Conservation (phyloP, 2,888 invertebrate genomes). For the Boloria selene region DNA sequence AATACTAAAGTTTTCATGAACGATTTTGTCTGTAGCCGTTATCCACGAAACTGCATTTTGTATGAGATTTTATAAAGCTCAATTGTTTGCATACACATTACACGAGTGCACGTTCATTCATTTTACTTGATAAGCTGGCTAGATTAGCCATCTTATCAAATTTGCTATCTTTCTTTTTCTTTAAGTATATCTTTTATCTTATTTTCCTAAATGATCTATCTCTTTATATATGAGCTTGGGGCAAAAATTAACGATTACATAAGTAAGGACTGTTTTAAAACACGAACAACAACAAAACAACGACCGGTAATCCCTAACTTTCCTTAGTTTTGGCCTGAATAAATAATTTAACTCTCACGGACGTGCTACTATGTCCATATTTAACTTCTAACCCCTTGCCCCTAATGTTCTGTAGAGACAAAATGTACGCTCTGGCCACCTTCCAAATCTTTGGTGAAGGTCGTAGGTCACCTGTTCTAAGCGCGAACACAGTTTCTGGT, state of each 20-base stretch:
- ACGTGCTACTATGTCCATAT: conserved; percentile 52
- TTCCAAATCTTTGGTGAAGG: conserved; percentile 65
- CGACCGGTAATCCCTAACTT: conserved; percentile 41
- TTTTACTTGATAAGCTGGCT: too few relatives aligned
- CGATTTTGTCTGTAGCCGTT: too few relatives aligned
- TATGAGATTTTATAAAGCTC: too few relatives aligned
- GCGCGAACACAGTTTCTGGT: conserved; percentile 59
- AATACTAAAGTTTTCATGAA: too few relatives aligned
- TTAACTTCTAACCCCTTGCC: conserved; percentile 59
- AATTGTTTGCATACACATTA: too few relatives aligned
- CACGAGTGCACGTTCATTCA: too few relatives aligned
- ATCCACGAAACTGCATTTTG: too few relatives aligned
- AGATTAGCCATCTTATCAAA: too few relatives aligned
- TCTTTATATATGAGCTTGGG: not conserved
- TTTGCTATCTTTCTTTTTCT: too few relatives aligned
- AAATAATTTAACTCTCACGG: conserved; percentile 45
- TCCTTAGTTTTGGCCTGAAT: conserved; percentile 44
- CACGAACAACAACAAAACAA: conserved; percentile 33
- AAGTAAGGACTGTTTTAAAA: conserved; percentile 27
- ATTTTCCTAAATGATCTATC: not conserved
- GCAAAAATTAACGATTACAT: conserved; percentile 12
- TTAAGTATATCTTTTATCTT: not conserved
- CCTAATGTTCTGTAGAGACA: conserved; percentile 58
- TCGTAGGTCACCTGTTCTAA: conserved; percentile 68
- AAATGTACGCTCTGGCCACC: conserved; percentile 66